Base-by-base conservation (phyloP, 2,113 vertebrate species). In the Ciconia stormi region DNA sequence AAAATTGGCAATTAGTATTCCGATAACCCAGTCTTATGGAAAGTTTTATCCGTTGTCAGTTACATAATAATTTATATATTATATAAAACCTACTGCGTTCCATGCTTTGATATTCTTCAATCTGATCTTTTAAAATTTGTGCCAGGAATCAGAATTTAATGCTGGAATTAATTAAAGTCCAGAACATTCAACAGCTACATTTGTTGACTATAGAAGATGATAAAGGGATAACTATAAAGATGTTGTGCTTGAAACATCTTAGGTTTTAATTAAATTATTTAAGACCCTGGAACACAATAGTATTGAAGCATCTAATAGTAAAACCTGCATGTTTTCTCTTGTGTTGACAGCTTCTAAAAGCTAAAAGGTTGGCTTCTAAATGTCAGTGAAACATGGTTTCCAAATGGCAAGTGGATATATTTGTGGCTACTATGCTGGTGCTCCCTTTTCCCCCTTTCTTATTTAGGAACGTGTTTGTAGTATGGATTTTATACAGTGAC, bases 111-210 rank as follows among this genome's bases (percentile, higher is more conserved):
- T 97, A 66, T 87, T 96, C 82, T 87, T 95, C 67, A 70, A 44
- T 90, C 65, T 47, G 20, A 81, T 94, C 71, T 84, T 83, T 81
- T 89, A 84, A 85, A 26, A 94, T 83, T 95, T 96, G 70, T 59
- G 82, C 74, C 53, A 84, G 85, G 52, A 88, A 69, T 94, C 76
- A 59, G 77, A 93, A 93, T 83, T 74, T 83, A 46, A 94, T 80
- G 49, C 77, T 44, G 58, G 61, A 56, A 67, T 92, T 50, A 65
- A 90, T 85, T 93, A 42, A 82, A 79, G 76, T 49, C 53, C 49
- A 70, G 77, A 72, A 61, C 46, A 55, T 49, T 70, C 81, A 80
- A 62, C 61, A 70, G 81, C 83, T 81, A 10, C 23, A 9, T 93
- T 87, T 91, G 67, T 80, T 92, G 90, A 49, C 47, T 82, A 1